Base-by-base conservation (phyloP, 1,140 invertebrate species). In the Ips typographus region DNA sequence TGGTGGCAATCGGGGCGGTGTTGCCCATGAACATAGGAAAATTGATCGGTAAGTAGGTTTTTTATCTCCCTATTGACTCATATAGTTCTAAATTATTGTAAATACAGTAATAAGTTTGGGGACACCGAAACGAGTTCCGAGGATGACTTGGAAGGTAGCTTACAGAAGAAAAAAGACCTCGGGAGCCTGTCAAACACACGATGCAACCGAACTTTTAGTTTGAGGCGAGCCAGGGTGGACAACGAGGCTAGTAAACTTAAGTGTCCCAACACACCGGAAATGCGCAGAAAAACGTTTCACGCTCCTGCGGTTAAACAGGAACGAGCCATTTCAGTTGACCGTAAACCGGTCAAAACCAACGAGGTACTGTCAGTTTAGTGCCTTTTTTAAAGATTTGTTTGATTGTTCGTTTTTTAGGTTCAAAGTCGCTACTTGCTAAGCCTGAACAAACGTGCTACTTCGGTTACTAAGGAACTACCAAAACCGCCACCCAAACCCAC, bases 261-360 rank as follows among this genome's bases (percentile, higher is more conserved):
- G 70, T 84, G 83, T 65, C 83, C 83, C 4, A 84, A 84, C 68
- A 84, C 83, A 1, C 83, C 83, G 0, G 83, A 84, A 72, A 77
- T 84, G 78, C 78, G 83, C 3, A 72, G 83, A 4, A 80, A 79
- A 68, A 76, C 75, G 22, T 74, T 77, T 72, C 58, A 78, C 60
- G 65, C 69, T 5, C 73, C 74, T 4, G 58, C 40, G 3, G 64
- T 43, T 4, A 71, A 76, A 56, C 59, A 70, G n/a, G 77, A 78
- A 72, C 70, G 78, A 39, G 77, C 77, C 7, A 77, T 78, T 58
- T 80, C 79, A 1, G 73, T 80, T 3, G 79, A 80, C 69, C 70
- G 79, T 22, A 79, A 77, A 71, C 75, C 77, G 2, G 64, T 73
- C 8, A 78, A 76, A 69, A 72, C 76, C 22, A 77, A 77, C 49